These are phyloP conservation scores for Caenorhabditis sinica DNA, from an alignment of 2,888 invertebrate species.

Conservation along the genomic window DNA sequence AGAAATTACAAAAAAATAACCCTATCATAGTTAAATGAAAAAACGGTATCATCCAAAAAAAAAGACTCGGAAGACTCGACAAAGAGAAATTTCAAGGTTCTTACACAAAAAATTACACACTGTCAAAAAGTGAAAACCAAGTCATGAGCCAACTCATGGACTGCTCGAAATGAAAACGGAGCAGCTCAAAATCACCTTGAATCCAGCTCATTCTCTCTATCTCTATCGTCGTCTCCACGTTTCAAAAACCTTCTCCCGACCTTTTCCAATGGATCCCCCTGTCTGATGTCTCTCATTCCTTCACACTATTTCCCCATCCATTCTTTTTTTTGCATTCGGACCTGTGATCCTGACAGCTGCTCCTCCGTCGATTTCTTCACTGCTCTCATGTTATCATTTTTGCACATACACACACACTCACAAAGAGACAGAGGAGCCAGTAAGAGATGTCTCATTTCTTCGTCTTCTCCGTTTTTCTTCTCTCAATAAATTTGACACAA, in stretches of 20 bases:
- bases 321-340: neutral
- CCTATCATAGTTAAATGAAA: no score
- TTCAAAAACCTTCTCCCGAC: slow-evolving; percentile 36
- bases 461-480: slow-evolving; percentile 17
- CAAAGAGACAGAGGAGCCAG: neutral
- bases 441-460: slow-evolving; percentile 7
- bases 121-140: neutral
- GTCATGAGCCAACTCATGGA: neutral
- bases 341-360: slow-evolving; percentile 42
- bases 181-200: slow-evolving; percentile 1
- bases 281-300: slow-evolving; percentile 6
- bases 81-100: no score
- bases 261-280: slow-evolving; percentile 21
- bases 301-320: neutral
- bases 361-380: slow-evolving; percentile 19
- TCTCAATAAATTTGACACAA: slow-evolving; percentile 29
- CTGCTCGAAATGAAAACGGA: neutral
- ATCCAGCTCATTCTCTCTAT: neutral
- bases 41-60: no score
- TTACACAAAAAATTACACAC: neutral
- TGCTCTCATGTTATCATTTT: slow-evolving; percentile 38
- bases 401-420: slow-evolving; percentile 15
- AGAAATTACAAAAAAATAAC: no score
- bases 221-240: slow-evolving; percentile 5
- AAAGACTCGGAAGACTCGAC: no score